Evolutionary conservation across 2,797 vertebrate genomes (phyloP).

Genomic region (Epinephelus coioides): DNA sequence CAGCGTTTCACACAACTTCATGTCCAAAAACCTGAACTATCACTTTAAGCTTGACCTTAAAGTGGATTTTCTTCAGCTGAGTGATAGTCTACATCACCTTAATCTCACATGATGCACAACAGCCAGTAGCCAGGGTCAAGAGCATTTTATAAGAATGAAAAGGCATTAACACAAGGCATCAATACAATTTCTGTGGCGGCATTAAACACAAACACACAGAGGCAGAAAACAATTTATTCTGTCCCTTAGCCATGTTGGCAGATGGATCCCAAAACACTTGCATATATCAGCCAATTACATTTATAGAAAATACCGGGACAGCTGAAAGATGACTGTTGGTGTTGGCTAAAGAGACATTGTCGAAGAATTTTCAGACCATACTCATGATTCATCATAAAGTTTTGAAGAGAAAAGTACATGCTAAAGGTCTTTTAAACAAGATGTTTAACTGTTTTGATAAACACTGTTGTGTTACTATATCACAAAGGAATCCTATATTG

Average conservation of each 20-base stretch:
- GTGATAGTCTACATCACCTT: conserved; percentile 21
- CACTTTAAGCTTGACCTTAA: conserved; percentile 12
- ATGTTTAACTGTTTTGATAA: neutral
- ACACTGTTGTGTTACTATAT: neutral
- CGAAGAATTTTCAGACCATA: conserved; percentile 10
- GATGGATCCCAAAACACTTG: conserved; percentile 45
- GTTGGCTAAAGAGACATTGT: conserved; percentile 15
- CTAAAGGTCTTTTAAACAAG: neutral
- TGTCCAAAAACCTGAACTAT: too few species aligned
- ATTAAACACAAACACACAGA: conserved; percentile 14
- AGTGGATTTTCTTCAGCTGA: conserved; percentile 28
- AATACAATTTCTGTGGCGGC: neutral
- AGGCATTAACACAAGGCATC: conserved; percentile 23
- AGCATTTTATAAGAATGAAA: conserved; percentile 32
- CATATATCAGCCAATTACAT: conserved; percentile 46
- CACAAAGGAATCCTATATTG: neutral
- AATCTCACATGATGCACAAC: conserved; percentile 48
- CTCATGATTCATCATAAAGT: conserved; percentile 11
- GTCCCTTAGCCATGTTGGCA: conserved; percentile 41
- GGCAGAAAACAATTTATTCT: conserved; percentile 33
- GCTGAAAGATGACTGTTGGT: conserved; percentile 21
- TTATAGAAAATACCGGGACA: conserved; percentile 51
- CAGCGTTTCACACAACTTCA: too few species aligned
- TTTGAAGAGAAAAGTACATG: neutral
- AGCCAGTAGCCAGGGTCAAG: conserved; percentile 31